phyloP scores from a whole-genome alignment of 2,797 vertebrate species.

The Argya squamiceps region DNA sequence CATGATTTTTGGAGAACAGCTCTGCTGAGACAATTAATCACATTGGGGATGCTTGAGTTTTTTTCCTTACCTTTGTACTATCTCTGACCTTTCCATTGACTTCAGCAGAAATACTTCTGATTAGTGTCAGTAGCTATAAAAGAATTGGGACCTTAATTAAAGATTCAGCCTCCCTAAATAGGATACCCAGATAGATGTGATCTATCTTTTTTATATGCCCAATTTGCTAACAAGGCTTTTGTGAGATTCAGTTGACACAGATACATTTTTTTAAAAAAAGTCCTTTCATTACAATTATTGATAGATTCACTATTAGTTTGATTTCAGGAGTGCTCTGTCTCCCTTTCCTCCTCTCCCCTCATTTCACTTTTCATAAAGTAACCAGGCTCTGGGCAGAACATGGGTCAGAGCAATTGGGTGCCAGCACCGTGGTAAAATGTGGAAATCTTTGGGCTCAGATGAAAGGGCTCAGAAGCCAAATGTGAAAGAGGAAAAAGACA shows the following conservation, averaged over 20 bases:
- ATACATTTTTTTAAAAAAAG: not conserved
- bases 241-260: not conserved
- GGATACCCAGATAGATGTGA: not conserved
- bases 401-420: rapidly evolving
- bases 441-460: not conserved
- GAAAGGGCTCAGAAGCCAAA: not conserved
- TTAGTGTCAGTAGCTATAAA: not conserved
- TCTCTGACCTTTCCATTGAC: not conserved
- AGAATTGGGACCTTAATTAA: not conserved
- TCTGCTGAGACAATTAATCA: not conserved
- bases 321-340: not conserved
- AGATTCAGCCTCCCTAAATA: not conserved
- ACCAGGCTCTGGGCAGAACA: not conserved
- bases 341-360: not conserved
- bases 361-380: not conserved
- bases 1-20: not conserved
- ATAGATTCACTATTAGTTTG: not conserved
- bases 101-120: not conserved
- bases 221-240: not conserved
- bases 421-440: rapidly evolving
- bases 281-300: not conserved
- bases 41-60: not conserved
- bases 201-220: not conserved
- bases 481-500: not conserved
- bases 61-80: not conserved